These are phyloP conservation scores for Neodon shergylaensis DNA, from an alignment of 2,113 vertebrate species.

Conservation along the genomic window DNA sequence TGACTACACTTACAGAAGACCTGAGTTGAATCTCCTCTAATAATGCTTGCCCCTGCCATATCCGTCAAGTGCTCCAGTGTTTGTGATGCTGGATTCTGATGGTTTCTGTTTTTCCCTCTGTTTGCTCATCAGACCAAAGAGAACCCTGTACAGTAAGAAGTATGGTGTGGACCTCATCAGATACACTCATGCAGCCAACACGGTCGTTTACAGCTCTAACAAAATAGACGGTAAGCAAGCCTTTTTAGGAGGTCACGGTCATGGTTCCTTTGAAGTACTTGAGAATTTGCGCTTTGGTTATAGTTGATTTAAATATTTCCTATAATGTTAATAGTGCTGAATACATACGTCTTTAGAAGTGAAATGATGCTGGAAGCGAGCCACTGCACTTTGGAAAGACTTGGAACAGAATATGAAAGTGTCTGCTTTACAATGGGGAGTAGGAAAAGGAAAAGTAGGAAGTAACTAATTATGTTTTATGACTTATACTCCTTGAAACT, in stretches of 20 bases:
- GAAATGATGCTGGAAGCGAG: slow-evolving; percentile 48
- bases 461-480: slow-evolving; percentile 52
- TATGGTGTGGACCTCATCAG: slow-evolving; percentile 99
- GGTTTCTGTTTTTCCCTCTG: slow-evolving; percentile 7
- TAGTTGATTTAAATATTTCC: slow-evolving; percentile 57
- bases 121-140: slow-evolving; percentile 92
- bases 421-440: slow-evolving; percentile 29
- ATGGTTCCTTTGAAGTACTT: slow-evolving; percentile 55
- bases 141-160: slow-evolving; percentile 99
- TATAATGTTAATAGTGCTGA: slow-evolving; percentile 32
- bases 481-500: slow-evolving; percentile 59
- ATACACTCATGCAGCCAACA: slow-evolving; percentile 99
- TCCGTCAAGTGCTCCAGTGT: slow-evolving; percentile 14
- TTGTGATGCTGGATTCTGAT: slow-evolving; percentile 54
- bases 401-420: slow-evolving; percentile 33
- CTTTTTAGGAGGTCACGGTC: slow-evolving; percentile 9
- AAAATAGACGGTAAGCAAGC: slow-evolving; percentile 97
- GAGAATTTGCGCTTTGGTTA: slow-evolving; percentile 51
- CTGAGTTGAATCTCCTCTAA: background rate
- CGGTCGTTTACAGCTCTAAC: slow-evolving; percentile 99
- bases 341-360: slow-evolving; percentile 34
- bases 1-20: background rate
- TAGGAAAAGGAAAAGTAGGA: background rate
- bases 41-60: background rate
- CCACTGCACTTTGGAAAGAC: slow-evolving; percentile 48